Evolutionary conservation across 2,113 vertebrate species (phyloP).

Genomic region (Tachysurus vachellii): DNA sequence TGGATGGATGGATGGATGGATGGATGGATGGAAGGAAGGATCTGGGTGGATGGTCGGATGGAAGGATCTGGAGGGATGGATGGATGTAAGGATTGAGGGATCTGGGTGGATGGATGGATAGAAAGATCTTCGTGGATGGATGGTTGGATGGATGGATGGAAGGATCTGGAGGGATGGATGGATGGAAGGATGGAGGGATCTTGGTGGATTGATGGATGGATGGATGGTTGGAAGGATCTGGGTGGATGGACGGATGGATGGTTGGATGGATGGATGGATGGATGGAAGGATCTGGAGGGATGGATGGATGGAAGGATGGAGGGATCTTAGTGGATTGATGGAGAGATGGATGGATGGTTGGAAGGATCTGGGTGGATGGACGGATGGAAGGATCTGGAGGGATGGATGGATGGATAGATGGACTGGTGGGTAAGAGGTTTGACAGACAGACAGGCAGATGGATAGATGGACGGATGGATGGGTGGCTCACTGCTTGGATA

Average conservation of each 20-base stretch:
- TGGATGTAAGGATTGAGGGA: neutral
- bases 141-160: neutral
- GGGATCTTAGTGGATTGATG: neutral
- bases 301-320: neutral
- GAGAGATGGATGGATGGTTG: neutral
- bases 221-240: neutral
- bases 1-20: neutral
- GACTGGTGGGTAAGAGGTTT: no score
- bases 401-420: neutral
- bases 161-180: neutral
- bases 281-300: neutral
- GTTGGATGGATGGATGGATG: neutral
- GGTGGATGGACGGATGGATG: neutral
- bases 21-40: neutral
- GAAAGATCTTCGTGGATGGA: neutral
- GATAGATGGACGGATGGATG: neutral
- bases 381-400: neutral
- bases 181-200: neutral
- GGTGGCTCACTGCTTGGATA: neutral
- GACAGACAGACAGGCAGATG: no score
- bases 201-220: neutral
- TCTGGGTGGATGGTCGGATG: neutral
- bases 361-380: no score
- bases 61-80: no score
- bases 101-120: neutral